Percentiles rank a stretch among this genome's conserved stretches.
Conservation (phyloP, 2,888 invertebrate genomes). For the Dryococelus australis region DNA sequence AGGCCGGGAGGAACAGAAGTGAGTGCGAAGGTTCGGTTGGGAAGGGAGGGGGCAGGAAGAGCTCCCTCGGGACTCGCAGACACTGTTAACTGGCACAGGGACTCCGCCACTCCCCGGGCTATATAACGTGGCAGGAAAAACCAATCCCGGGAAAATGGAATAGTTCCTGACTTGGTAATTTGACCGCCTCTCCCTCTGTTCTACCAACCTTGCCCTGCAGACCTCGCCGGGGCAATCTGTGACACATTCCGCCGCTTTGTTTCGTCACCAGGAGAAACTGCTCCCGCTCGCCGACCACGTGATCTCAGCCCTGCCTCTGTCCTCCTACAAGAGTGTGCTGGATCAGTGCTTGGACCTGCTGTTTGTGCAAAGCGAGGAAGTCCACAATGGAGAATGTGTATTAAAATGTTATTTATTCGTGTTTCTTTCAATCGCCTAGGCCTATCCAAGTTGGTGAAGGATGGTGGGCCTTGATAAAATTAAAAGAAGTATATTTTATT, state of each 20-base stretch:
- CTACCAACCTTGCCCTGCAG: background rate
- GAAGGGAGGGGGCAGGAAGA: conserved; percentile 9
- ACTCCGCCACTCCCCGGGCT: conserved; percentile 39
- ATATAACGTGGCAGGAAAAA: conserved; percentile 43
- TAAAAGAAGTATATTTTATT: too few relatives aligned
- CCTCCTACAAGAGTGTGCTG: too few relatives aligned
- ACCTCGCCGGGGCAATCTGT: background rate
- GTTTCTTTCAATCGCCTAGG: too few relatives aligned
- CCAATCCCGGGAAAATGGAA: conserved; percentile 43
- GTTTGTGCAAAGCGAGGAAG: too few relatives aligned
- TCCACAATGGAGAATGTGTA: too few relatives aligned
- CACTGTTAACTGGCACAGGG: conserved; percentile 43
- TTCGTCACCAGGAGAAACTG: background rate
- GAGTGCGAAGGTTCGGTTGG: background rate
- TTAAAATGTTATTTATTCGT: too few relatives aligned
- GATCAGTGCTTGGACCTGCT: too few relatives aligned
- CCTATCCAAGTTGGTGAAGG: too few relatives aligned
- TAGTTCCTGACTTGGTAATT: conserved; percentile 16
- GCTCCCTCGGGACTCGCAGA: conserved; percentile 36
- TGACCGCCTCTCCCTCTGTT: background rate
- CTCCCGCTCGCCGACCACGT: background rate
- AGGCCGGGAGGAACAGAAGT: conserved; percentile 6
- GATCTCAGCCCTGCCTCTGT: too few relatives aligned
- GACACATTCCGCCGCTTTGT: background rate
- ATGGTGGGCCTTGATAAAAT: too few relatives aligned